Percentiles rank a stretch among this genome's conserved stretches.
phyloP scores from a whole-genome alignment of 2,797 vertebrate species.

The Channa striata region DNA sequence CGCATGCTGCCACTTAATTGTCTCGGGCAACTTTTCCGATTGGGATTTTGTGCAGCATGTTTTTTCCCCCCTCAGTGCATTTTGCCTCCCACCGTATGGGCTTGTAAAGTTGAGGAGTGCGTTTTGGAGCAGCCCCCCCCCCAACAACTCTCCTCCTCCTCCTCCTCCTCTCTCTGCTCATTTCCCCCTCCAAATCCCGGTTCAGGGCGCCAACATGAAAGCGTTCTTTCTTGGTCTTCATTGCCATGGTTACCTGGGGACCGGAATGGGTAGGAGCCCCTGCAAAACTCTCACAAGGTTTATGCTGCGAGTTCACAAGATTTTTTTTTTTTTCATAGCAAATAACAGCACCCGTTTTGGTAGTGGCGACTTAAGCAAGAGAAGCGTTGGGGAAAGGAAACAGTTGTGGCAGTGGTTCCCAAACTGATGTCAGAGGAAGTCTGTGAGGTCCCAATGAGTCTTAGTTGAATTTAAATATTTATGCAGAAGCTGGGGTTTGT shows the following conservation, averaged over 20 bases:
- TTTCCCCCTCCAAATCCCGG: conserved; percentile 82
- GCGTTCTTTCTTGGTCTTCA: conserved; percentile 86
- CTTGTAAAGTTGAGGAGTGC: conserved; percentile 78
- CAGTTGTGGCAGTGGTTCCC: conserved; percentile 44
- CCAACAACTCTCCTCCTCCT: conserved; percentile 30
- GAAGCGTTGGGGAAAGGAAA: conserved; percentile 52
- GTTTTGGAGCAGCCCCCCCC: conserved; percentile 58
- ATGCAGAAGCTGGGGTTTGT: conserved; percentile 27
- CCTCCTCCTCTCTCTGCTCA: conserved; percentile 63
- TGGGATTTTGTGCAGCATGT: conserved; percentile 39
- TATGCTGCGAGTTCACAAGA: conserved; percentile 55
- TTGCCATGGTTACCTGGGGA: conserved; percentile 86
- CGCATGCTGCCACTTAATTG: conserved; percentile 27
- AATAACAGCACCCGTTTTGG: conserved; percentile 52
- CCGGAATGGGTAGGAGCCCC: conserved; percentile 79
- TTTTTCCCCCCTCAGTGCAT: conserved; percentile 36
- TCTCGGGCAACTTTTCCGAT: conserved; percentile 40
- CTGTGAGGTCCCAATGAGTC: conserved; percentile 39
- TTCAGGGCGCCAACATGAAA: conserved; percentile 85
- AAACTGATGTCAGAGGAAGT: conserved; percentile 43
- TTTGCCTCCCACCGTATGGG: conserved; percentile 68
- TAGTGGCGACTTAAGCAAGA: conserved; percentile 29
- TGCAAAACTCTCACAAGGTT: conserved; percentile 73
- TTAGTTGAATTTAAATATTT: conserved; percentile 38
- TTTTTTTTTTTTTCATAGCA: conserved; percentile 40